phyloP scores from a whole-genome alignment of 2,113 vertebrate genomes.

The Tor tambroides region DNA sequence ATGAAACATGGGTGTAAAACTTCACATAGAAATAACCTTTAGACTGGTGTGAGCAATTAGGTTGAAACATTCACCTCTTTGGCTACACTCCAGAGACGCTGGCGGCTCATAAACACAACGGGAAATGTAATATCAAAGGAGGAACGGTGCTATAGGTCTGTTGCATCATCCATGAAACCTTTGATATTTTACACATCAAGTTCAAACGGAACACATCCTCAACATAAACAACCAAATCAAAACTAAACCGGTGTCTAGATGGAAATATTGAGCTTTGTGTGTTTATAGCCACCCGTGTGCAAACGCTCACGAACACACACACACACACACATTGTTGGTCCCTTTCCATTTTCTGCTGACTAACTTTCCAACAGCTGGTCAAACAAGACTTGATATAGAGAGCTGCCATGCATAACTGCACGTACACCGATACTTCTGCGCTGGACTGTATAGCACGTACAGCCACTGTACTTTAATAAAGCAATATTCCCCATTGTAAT shows the following conservation, averaged over 20 bases:
- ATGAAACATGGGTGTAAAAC: neutral
- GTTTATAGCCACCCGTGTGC: neutral
- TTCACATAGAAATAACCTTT: slow-evolving; percentile 13
- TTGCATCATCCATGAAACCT: slow-evolving; percentile 3
- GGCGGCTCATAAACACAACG: neutral
- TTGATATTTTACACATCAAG: neutral
- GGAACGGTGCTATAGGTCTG: neutral
- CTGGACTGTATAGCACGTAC: slow-evolving; percentile 3
- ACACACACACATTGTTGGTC: slow-evolving; percentile 9
- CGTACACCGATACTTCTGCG: slow-evolving; percentile 3
- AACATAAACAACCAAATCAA: neutral
- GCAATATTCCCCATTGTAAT: neutral
- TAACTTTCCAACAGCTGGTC: slow-evolving; percentile 54
- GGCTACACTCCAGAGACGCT: slow-evolving; percentile 1
- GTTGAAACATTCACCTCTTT: slow-evolving; percentile 7
- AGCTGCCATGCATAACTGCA: slow-evolving; percentile 23
- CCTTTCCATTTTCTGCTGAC: slow-evolving; percentile 31
- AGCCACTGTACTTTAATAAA: neutral
- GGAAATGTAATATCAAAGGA: slow-evolving; percentile 6
- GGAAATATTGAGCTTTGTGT: neutral
- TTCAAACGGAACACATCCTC: neutral
- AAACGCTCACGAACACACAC: slow-evolving; percentile 1
- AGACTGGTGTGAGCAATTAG: slow-evolving; percentile 16
- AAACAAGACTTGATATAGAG: slow-evolving; percentile 47
- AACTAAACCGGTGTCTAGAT: neutral